These are phyloP conservation scores for Nasonia giraulti DNA, from an alignment of 1,140 invertebrate species.

Conservation along the genomic window DNA sequence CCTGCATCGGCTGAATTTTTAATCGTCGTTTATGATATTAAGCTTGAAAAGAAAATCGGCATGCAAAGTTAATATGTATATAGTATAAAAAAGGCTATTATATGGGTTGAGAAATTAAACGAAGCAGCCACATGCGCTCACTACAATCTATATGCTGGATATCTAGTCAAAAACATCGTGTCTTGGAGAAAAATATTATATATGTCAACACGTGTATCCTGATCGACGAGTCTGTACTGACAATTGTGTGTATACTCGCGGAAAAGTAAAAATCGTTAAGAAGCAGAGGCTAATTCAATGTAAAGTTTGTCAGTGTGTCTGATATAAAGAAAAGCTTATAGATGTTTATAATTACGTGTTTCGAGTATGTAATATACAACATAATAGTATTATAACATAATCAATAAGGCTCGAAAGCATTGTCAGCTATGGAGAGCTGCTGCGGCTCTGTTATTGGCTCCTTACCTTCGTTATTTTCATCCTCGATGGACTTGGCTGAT, in stretches of 20 bases:
- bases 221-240: background rate
- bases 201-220: background rate
- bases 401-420: background rate
- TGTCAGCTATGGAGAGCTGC: background rate
- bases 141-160: background rate
- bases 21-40: no score
- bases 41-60: background rate
- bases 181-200: background rate
- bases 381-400: background rate
- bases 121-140: background rate
- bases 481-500: conserved; percentile 74
- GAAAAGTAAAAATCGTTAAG: background rate
- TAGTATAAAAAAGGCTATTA: no score
- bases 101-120: background rate
- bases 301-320: background rate
- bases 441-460: conserved; percentile 49
- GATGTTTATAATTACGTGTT: background rate
- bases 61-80: no score
- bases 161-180: background rate
- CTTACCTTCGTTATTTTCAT: conserved; percentile 75
- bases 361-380: background rate
- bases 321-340: no score
- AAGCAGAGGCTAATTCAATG: background rate
- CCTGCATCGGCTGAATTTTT: no score
- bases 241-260: background rate